These are phyloP conservation scores for Drosophila littoralis DNA, from an alignment of 1,140 invertebrate genomes.

Conservation along the genomic window DNA sequence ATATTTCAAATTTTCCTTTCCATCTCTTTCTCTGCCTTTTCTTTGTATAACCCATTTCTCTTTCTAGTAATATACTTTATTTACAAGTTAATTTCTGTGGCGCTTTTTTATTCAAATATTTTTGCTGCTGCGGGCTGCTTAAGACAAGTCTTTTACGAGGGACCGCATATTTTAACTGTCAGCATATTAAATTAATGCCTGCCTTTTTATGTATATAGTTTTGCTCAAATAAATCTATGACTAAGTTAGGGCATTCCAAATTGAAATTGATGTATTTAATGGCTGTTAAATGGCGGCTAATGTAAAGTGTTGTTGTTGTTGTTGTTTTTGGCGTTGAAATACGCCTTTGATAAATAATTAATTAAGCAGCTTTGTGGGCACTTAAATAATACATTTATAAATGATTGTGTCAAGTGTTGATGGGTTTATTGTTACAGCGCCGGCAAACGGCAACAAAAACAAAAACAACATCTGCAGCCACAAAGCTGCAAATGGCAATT, in stretches of 20 bases:
- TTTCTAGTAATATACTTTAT: too few relatives aligned
- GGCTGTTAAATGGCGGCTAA: constrained; percentile 50
- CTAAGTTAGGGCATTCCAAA: constrained; percentile 34
- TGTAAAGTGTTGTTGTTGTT: constrained; percentile 32
- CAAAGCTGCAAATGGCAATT: constrained; percentile 48
- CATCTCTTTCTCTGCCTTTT: too few relatives aligned
- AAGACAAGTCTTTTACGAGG: neutral
- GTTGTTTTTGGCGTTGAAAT: constrained; percentile 59
- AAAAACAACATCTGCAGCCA: constrained; percentile 1
- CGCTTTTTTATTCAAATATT: neutral
- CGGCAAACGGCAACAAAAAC: constrained; percentile 7
- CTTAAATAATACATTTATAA: constrained; percentile 75
- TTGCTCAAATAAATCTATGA: constrained; percentile 1
- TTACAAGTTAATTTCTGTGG: too few relatives aligned
- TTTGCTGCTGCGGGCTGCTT: neutral
- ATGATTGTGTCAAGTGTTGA: constrained; percentile 80
- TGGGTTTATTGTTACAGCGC: constrained; percentile 69
- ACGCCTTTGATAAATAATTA: constrained; percentile 79
- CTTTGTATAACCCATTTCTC: too few relatives aligned
- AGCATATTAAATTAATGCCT: constrained; percentile 15
- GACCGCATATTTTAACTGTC: constrained; percentile 6
- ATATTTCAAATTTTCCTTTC: too few relatives aligned
- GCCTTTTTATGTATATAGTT: constrained; percentile 1
- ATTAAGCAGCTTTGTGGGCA: constrained; percentile 60
- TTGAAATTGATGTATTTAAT: constrained; percentile 45